A percentile compares a stretch with the other conserved stretches of the same genome.
These are phyloP conservation scores for Sinocyclocheilus grahami DNA, from an alignment of 2,113 vertebrate genomes.

Conservation along the genomic window DNA sequence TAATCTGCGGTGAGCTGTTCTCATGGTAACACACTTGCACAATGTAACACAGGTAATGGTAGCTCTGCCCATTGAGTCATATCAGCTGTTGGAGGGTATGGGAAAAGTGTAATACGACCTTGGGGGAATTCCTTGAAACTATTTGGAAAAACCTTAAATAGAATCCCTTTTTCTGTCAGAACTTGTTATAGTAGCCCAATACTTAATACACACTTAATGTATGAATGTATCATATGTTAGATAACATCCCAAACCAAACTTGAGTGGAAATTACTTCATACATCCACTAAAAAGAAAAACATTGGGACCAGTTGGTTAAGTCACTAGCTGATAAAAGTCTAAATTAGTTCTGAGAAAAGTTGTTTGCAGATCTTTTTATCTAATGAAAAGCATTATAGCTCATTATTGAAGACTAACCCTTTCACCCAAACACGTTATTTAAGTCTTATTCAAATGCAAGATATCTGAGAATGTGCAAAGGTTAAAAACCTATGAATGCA, in stretches of 20 bases:
- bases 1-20: slow-evolving; percentile 74
- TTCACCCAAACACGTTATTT: neutral
- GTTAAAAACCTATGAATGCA: slow-evolving; percentile 24
- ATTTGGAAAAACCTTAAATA: neutral
- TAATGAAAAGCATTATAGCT: neutral
- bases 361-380: slow-evolving; percentile 4
- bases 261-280: neutral
- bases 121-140: slow-evolving; percentile 5
- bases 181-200: neutral
- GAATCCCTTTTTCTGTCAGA: neutral
- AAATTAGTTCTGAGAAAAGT: neutral
- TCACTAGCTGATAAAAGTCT: neutral
- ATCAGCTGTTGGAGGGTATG: slow-evolving; percentile 52
- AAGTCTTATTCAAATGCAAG: neutral
- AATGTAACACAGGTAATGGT: slow-evolving; percentile 67
- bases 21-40: slow-evolving; percentile 64
- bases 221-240: neutral
- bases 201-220: neutral
- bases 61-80: slow-evolving; percentile 49
- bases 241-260: neutral
- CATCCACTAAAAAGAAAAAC: neutral
- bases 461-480: neutral
- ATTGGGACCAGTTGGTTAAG: neutral
- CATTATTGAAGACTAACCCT: neutral
- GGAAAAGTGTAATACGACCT: slow-evolving; percentile 37